A percentile compares a stretch with the other conserved stretches of the same genome.
Evolutionary conservation across 2,888 invertebrate species (phyloP).

Genomic region (Synergus laeviventris): DNA sequence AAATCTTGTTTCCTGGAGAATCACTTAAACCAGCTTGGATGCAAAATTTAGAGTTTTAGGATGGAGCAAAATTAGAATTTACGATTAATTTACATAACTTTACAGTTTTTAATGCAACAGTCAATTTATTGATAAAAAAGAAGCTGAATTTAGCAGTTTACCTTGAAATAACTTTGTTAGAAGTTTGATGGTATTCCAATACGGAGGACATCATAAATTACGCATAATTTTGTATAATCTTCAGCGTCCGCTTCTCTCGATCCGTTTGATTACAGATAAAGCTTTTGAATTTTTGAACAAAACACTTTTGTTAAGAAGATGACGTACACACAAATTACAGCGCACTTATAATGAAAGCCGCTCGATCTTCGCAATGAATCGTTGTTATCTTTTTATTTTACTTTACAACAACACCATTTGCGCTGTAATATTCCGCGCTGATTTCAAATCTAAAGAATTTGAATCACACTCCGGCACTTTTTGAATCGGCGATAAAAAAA

Average conservation of each 20-base stretch:
- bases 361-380: background rate
- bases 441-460: background rate
- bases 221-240: conserved; percentile 23
- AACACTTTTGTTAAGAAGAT: conserved; percentile 8
- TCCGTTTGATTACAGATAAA: background rate
- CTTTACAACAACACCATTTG: background rate
- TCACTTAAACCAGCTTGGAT: background rate
- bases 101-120: background rate
- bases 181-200: conserved; percentile 33
- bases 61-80: background rate
- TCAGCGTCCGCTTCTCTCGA: background rate
- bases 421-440: background rate
- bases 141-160: conserved; percentile 2
- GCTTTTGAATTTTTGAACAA: background rate
- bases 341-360: conserved; percentile 16
- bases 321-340: conserved; percentile 12
- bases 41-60: background rate
- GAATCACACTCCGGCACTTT: background rate
- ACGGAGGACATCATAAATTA: conserved; percentile 17
- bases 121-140: conserved; percentile 19
- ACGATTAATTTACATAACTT: conserved; percentile 8
- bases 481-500: background rate
- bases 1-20: background rate
- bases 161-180: conserved; percentile 17
- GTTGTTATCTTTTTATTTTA: conserved; percentile 8